phyloP scores from a whole-genome alignment of 1,140 invertebrate species.

The Lethocerus indicus region DNA sequence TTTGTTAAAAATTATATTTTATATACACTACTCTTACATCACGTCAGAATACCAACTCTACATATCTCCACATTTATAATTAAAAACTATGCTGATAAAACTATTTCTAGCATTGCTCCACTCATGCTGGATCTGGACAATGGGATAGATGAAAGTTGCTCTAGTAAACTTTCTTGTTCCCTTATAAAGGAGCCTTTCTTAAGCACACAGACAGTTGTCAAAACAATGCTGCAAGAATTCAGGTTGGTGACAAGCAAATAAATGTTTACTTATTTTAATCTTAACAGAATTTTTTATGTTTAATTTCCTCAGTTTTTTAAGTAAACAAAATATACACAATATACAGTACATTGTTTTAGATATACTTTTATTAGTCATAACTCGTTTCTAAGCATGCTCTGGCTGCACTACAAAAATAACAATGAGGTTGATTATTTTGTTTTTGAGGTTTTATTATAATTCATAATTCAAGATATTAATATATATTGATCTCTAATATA shows the following conservation, averaged over 20 bases:
- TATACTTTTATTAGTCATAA: too few species aligned
- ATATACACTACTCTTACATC: too few species aligned
- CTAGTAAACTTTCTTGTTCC: conserved; percentile 17
- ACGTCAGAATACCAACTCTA: too few species aligned
- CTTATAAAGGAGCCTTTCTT: conserved; percentile 33
- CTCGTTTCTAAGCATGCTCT: neutral
- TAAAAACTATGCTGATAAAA: too few species aligned
- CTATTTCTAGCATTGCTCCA: conserved; percentile 14
- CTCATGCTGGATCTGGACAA: conserved; percentile 13
- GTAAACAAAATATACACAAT: too few species aligned
- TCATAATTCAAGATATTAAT: neutral
- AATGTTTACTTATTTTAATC: too few species aligned
- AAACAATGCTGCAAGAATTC: conserved; percentile 32
- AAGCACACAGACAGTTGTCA: conserved; percentile 29
- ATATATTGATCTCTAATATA: neutral
- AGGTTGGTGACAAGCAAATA: conserved; percentile 32
- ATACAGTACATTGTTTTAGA: too few species aligned
- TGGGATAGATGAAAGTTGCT: conserved; percentile 10
- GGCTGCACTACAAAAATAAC: neutral
- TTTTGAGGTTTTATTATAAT: neutral
- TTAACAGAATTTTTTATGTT: too few species aligned
- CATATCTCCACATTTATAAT: too few species aligned
- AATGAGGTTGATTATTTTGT: neutral
- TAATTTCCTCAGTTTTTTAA: too few species aligned
- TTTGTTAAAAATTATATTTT: too few species aligned